Base-by-base conservation (phyloP, 2,888 invertebrate species). In the Dryobotodes eremita region DNA sequence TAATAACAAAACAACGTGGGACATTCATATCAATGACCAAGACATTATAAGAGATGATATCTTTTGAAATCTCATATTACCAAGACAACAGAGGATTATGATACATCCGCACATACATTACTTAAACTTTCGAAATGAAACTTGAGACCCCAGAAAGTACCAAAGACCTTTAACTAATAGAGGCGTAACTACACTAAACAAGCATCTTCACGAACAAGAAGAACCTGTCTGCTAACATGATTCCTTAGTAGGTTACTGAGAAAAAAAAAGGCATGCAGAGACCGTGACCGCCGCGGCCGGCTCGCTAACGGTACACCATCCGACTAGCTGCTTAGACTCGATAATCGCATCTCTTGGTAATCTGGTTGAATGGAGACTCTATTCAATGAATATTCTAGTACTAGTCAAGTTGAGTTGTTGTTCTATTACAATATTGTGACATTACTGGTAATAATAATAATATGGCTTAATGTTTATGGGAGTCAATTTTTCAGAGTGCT, bases 191-290 rank as follows among this genome's bases (percentile, higher is more conserved):
- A 75, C 59, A 79, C 79, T 59, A 69, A 80, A 69, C 62, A 77
- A 77, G 57, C 64, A 71, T 85, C 79, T 83, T 79, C 65, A 71
- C 57, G 65, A 80, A 83, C 81, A 84, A 87, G 86, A 92, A 89
- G 80, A 89, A 93, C 92, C 90, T 89, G 94, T 93, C 91, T 84
- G 83, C 85, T 85, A 90, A 88, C 91, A 90, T 88, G 88, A 91
- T 88, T 91, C 87, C 90, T 93, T 90, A 93, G 94, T 95, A 92
- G 94, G 94, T 94, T 94, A 94, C 90, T 89, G 90, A 91, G 90
- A 90, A 93, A 93, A 93, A 74, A 93, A 87, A 89, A 89, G 81
- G 87, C 83, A 91, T 86, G 90, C 89, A 90, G 91, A 90, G 90
- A 92, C 92, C 93, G 92, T 93, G 92, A 94, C 94, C 94, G 91